Evolutionary conservation across 2,888 invertebrate species (phyloP).

Genomic region (Drosophila paramelanica): DNA sequence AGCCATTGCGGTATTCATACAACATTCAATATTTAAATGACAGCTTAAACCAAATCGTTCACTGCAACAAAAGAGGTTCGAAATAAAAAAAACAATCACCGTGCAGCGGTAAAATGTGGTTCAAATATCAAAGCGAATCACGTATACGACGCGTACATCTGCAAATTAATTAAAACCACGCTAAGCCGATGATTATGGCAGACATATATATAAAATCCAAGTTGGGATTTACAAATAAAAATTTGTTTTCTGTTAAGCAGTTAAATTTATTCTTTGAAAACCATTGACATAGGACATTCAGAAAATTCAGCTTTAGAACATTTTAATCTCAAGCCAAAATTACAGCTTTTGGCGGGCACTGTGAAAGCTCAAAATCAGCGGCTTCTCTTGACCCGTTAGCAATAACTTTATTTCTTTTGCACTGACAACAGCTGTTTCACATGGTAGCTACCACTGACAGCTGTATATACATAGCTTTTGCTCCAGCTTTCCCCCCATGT

Average conservation of each 20-base stretch:
- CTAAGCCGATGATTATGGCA: slow-evolving; percentile 7
- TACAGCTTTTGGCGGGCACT: not conserved
- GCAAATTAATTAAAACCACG: slow-evolving; percentile 39
- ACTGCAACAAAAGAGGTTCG: slow-evolving; percentile 6
- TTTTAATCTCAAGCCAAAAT: not conserved
- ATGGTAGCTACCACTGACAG: slow-evolving; percentile 13
- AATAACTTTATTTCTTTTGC: slow-evolving; percentile 16
- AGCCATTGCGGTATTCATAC: slow-evolving; percentile 20
- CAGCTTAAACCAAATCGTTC: slow-evolving; percentile 20
- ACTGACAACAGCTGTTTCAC: slow-evolving; percentile 27
- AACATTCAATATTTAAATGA: slow-evolving; percentile 23
- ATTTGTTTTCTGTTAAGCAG: too few relatives aligned
- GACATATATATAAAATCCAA: not conserved
- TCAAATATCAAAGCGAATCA: slow-evolving; percentile 28
- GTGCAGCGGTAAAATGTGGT: not conserved
- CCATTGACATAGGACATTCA: too few relatives aligned
- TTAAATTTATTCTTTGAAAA: not conserved
- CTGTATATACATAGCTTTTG: slow-evolving; percentile 3
- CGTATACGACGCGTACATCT: slow-evolving; percentile 12
- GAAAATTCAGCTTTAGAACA: not conserved
- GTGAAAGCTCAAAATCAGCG: not conserved
- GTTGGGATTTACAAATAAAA: too few relatives aligned
- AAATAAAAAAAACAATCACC: slow-evolving; percentile 3
- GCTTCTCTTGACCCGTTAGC: slow-evolving; percentile 29
- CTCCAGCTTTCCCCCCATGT: not conserved